These are phyloP conservation scores for Eira barbara DNA, from an alignment of 2,113 vertebrate genomes.

Conservation along the genomic window DNA sequence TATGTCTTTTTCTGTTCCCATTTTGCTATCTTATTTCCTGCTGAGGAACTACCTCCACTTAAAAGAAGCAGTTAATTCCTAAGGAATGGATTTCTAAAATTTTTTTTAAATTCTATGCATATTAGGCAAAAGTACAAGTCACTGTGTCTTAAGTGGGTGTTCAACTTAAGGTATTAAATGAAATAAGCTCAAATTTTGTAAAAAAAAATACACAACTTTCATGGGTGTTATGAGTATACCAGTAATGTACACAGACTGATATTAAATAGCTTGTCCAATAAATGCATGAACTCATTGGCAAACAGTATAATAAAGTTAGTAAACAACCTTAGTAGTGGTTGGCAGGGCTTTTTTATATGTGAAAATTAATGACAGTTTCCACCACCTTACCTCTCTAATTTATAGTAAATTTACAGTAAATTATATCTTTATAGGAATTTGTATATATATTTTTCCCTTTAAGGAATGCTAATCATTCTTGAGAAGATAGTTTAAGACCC, in stretches of 20 bases:
- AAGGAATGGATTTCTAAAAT: background rate
- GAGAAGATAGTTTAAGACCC: constrained; percentile 5
- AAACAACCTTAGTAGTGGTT: background rate
- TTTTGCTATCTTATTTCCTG: background rate
- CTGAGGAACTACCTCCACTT: background rate
- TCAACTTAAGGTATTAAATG: background rate
- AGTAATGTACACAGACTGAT: constrained; percentile 16
- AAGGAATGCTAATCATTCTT: background rate
- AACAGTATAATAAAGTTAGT: background rate
- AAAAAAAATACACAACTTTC: background rate
- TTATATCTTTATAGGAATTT: background rate
- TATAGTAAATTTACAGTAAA: background rate
- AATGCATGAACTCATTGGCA: background rate
- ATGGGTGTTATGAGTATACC: background rate
- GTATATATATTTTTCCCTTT: background rate
- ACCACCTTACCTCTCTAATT: constrained; percentile 3
- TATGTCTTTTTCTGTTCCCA: background rate
- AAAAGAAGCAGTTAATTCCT: background rate
- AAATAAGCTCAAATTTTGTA: background rate
- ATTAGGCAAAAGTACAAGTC: background rate
- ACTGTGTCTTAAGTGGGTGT: background rate
- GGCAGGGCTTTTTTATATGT: background rate
- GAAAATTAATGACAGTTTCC: background rate
- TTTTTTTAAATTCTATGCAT: background rate
- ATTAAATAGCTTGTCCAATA: background rate